Evolutionary conservation across 2,888 invertebrate genomes (phyloP).

Genomic region (Aphodius sticticus): DNA sequence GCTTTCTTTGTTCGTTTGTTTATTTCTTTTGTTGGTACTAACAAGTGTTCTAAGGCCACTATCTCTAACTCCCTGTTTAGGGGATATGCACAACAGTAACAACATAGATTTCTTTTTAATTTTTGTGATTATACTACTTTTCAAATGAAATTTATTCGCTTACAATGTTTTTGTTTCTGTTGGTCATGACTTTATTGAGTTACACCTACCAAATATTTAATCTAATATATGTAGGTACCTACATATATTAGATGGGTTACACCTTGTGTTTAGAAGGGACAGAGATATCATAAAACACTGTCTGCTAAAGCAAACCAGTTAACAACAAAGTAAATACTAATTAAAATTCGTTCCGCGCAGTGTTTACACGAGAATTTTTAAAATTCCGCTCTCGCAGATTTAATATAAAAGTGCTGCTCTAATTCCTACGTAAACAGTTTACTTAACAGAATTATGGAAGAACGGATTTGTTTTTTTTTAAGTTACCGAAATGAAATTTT

Average conservation of each 20-base stretch:
- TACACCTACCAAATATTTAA: background rate
- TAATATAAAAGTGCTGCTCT: background rate
- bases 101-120: constrained; percentile 8
- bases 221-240: too few relatives aligned
- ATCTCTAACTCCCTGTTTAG: constrained; percentile 11
- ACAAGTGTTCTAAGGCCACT: constrained; percentile 34
- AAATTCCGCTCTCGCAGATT: background rate
- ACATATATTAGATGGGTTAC: too few relatives aligned
- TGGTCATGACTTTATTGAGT: background rate
- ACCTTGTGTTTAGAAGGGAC: background rate
- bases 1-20: constrained; percentile 11
- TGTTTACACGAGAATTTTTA: background rate
- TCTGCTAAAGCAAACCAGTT: background rate
- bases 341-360: background rate
- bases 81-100: constrained; percentile 27
- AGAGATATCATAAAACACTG: background rate
- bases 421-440: background rate
- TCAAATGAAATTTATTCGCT: background rate
- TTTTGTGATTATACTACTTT: background rate
- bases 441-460: background rate
- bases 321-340: background rate
- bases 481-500: background rate
- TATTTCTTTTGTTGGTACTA: constrained; percentile 12
- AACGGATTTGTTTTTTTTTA: background rate
- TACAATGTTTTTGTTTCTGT: background rate